Percentiles rank a stretch among this genome's conserved stretches.
Conservation (phyloP, 2,113 vertebrate species). For the Oreocharis arfaki region DNA sequence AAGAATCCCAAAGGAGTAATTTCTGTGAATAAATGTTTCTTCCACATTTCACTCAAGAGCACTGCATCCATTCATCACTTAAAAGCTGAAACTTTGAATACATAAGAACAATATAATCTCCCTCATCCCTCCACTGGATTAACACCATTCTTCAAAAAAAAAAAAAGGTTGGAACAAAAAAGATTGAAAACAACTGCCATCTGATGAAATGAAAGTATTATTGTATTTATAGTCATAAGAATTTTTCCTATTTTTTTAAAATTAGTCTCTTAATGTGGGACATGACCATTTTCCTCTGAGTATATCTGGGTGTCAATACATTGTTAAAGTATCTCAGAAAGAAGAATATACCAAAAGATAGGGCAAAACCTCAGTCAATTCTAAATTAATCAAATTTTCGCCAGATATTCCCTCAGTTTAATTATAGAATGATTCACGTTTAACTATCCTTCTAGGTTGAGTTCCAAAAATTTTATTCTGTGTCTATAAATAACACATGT, state of each 20-base stretch:
- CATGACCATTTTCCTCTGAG: not conserved
- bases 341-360: not conserved
- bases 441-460: not conserved
- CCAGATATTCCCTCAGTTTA: not conserved
- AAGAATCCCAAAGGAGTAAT: not conserved
- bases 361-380: not conserved
- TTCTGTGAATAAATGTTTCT: not conserved
- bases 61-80: not conserved
- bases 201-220: not conserved
- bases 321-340: not conserved
- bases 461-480: not conserved
- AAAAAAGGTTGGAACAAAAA: not conserved
- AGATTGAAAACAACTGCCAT: not conserved
- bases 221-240: not conserved
- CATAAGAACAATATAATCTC: not conserved
- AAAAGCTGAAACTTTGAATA: not conserved
- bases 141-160: not conserved
- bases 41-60: not conserved
- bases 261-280: not conserved
- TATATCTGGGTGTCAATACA: not conserved
- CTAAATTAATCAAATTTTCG: not conserved
- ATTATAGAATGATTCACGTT: not conserved
- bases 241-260: not conserved
- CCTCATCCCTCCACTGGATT: not conserved
- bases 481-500: not conserved